Evolutionary conservation across 2,797 vertebrate genomes (phyloP).

Genomic region (Potorous gilbertii): DNA sequence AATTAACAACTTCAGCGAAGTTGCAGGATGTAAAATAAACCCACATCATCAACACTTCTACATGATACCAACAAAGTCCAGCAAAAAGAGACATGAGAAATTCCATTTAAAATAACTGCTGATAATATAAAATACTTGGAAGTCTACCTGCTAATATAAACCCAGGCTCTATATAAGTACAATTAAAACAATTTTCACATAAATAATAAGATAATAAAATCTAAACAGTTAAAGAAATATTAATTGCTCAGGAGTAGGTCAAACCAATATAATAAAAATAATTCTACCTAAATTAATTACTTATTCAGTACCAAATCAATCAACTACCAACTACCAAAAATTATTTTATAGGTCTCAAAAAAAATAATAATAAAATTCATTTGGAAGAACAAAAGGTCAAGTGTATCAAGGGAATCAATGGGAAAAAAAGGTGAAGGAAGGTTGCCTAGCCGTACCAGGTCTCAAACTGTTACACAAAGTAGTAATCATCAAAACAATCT

Average conservation of each 20-base stretch:
- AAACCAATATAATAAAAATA: neutral
- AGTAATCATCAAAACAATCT: neutral
- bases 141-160: neutral
- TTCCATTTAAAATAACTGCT: neutral
- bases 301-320: neutral
- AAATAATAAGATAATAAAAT: neutral
- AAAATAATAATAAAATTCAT: neutral
- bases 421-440: neutral
- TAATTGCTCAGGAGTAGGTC: neutral
- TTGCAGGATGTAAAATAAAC: neutral
- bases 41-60: neutral
- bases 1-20: neutral
- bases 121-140: neutral
- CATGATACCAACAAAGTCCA: neutral
- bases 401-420: neutral
- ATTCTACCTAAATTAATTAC: neutral
- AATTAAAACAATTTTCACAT: neutral
- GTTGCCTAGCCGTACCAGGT: neutral
- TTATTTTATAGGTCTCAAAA: neutral
- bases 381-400: neutral
- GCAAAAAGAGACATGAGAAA: neutral
- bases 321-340: neutral
- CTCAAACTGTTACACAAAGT: neutral
- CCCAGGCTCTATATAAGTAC: neutral
- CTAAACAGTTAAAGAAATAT: neutral